Evolutionary conservation across 1,140 invertebrate genomes (phyloP), one percentile per base, ranked within the genome.

Genomic region (Drosophila pruinosa): DNA sequence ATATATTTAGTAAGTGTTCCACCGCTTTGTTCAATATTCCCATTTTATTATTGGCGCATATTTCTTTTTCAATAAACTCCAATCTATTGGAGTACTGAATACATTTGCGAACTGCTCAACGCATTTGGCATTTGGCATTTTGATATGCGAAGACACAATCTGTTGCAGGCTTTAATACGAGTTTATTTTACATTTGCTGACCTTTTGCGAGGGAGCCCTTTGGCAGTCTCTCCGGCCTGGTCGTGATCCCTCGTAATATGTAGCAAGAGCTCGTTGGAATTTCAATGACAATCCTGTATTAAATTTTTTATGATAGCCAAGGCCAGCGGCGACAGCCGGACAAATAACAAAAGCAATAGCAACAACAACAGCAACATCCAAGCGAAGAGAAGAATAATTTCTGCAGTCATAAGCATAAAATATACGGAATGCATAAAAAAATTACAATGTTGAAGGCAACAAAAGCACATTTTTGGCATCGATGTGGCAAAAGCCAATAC

Each of bases 321-420:
- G 62, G 34, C 56, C 34, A 65, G 21, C n/a, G n/a, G 22, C 26
- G 43, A 50, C 41, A 58, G 73, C 67, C 65, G 74, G 68, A 72
- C 67, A 76, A 54, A 34, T 36, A 59, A 65, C 52, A 31, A 56
- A 59, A 54, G 59, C 62, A 77, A 72, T 68, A 63, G 57, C 45
- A 58, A 10, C 36, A 64, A 58, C 14, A 65, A 56, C 19, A 41
- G 69, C 43, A 38, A 38, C 12, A 8, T 10, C 2, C 21, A 38
- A 6, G 0, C n/a, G 12, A 8, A 14, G n/a, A 22, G 41, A 24
- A 4, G 61, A 79, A 69, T 58, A 71, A 82, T 82, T 80, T 78
- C 76, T 81, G 68, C 43, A 62, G 70, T 83, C 74, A 82, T 72
- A 72, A 83, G 80, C 80, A 86, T 86, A 85, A 85, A 85, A 73